phyloP scores from a whole-genome alignment of 2,888 invertebrate genomes.

The Ischnura elegans region DNA sequence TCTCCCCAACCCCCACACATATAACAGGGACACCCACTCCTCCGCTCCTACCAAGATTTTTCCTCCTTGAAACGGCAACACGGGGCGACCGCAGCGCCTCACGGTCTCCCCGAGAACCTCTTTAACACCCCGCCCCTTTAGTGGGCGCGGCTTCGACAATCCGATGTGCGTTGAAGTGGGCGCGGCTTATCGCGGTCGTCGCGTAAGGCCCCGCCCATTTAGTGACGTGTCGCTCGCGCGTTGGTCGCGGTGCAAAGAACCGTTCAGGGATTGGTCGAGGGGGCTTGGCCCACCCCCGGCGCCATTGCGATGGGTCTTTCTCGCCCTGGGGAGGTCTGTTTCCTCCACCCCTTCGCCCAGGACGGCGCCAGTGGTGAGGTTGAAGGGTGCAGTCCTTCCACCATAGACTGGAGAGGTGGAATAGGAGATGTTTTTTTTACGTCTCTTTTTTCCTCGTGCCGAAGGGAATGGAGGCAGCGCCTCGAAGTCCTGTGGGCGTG shows the following conservation, averaged over 20 bases:
- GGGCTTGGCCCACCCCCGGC: conserved; percentile 50
- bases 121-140: not conserved
- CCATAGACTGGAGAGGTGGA: not conserved
- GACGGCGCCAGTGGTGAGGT: not conserved
- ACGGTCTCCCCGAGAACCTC: not conserved
- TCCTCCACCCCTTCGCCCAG: not conserved
- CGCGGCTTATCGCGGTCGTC: not conserved
- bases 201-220: not conserved
- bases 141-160: not conserved
- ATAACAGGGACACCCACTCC: not conserved
- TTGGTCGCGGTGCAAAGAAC: not conserved
- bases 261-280: conserved; percentile 2
- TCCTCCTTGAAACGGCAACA: not conserved
- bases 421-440: not conserved
- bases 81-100: conserved; percentile 8
- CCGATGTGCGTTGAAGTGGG: not conserved
- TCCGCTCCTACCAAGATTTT: not conserved
- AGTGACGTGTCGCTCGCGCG: not conserved
- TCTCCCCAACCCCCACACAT: not conserved
- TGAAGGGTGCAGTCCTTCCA: too few relatives aligned
- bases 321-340: not conserved
- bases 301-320: conserved; percentile 46
- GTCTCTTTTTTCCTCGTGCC: too few relatives aligned
- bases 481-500: conserved; percentile 62
- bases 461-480: conserved; percentile 36